These are phyloP conservation scores for Solenodon paradoxus DNA, from an alignment of 2,113 vertebrate species.

Conservation along the genomic window DNA sequence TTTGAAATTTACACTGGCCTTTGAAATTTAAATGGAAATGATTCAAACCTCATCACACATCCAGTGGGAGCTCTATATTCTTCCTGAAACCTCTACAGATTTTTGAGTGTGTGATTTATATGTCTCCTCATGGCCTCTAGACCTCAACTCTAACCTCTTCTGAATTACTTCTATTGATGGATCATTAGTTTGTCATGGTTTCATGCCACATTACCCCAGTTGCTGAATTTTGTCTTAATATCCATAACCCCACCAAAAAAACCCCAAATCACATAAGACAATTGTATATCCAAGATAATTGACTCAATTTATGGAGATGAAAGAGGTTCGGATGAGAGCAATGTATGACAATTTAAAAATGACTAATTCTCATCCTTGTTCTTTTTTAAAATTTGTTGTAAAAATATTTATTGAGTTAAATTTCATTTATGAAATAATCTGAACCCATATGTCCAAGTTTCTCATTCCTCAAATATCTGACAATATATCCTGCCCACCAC, in stretches of 20 bases:
- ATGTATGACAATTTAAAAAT: not conserved
- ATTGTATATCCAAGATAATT: not conserved
- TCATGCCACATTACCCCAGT: not conserved
- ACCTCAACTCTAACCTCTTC: not conserved
- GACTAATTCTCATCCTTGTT: not conserved
- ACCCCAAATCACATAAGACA: not conserved
- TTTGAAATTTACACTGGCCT: not conserved
- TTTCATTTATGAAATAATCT: no score
- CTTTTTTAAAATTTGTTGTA: no score
- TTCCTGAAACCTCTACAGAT: not conserved
- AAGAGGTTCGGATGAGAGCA: not conserved
- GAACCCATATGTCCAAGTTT: no score
- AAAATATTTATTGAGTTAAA: no score
- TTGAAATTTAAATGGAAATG: slow-evolving; percentile 17
- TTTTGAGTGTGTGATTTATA: slow-evolving; percentile 19
- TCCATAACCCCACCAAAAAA: not conserved
- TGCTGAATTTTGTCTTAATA: slow-evolving; percentile 23
- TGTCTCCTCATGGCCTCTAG: slow-evolving; percentile 10
- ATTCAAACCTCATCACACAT: not conserved
- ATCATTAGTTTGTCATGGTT: slow-evolving; percentile 27
- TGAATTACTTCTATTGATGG: slow-evolving; percentile 9
- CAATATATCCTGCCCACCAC: no score
- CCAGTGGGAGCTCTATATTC: not conserved
- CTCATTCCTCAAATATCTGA: no score
- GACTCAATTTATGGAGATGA: not conserved